These are phyloP conservation scores for Meandrina meandrites DNA, from an alignment of 92 coral and sea anemone genomes.

Conservation along the genomic window DNA sequence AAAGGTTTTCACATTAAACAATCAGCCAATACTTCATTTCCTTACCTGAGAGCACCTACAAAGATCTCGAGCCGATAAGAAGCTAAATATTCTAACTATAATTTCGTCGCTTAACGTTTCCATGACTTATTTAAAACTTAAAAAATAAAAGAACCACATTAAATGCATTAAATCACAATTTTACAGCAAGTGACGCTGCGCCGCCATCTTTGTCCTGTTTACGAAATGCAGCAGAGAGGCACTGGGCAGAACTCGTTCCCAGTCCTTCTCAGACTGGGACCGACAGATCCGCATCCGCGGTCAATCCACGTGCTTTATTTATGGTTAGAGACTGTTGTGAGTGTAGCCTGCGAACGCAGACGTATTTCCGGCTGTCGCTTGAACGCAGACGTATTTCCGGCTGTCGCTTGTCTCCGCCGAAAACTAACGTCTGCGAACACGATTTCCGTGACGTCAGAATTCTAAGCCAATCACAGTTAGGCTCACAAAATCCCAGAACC, in stretches of 20 bases:
- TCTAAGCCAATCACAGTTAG: no score
- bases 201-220: constrained; percentile 32
- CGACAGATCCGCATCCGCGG: no score
- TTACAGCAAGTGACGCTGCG: background rate
- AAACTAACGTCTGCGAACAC: no score
- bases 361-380: no score
- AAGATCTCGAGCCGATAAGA: constrained; percentile 74
- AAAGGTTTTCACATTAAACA: background rate
- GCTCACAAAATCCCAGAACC: no score
- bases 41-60: constrained; percentile 90
- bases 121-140: constrained; percentile 19
- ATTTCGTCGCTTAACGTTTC: constrained; percentile 82
- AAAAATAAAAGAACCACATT: background rate
- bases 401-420: no score
- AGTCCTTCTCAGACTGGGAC: background rate
- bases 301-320: no score
- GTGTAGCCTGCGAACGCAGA: no score
- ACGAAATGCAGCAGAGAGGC: constrained; percentile 7
- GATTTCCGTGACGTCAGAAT: no score
- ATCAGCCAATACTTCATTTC: background rate
- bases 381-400: no score
- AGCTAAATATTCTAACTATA: constrained; percentile 78
- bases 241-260: constrained; percentile 7
- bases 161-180: background rate
- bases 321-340: no score